Evolutionary conservation across 2,888 invertebrate species (phyloP), one percentile per base, ranked within the genome.

Genomic region (Rhaphigaster nebulosa): DNA sequence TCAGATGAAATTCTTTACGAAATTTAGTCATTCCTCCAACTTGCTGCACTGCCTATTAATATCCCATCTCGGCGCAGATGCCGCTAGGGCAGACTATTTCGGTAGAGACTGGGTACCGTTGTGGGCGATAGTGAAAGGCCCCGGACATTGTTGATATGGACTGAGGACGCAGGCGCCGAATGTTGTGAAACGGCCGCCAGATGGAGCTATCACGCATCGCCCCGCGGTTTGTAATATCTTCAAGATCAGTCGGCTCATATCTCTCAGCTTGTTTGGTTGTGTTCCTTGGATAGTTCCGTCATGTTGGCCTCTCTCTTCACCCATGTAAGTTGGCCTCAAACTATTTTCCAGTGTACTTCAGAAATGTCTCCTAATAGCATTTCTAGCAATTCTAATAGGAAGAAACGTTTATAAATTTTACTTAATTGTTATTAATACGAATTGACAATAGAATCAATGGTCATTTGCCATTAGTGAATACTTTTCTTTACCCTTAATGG

Each of bases 261-360:
- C 84, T 84, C 45, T 50, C 45, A 12, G 41, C 4, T n/a, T 4
- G 20, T 13, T 45, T 12, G 13, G 41, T 84, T n/a, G 20, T 38
- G 38, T 20, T 41, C 20, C 38, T 38, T 41, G 23, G 38, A 23
- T 45, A 13, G 4, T 50, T 45, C 38, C 45, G 38, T n/a, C 84
- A 84, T 84, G 84, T 84, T 84, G 45, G 84, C 84, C 45, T 84
- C 84, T 45, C 84, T 84, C n/a, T 50, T 45, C 45, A n/a, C 84
- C 84, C 84, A 41, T 38, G 84, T 84, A 26, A 84, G 84, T 84
- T 38, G 12, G 1, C 3, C n/a, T n/a, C n/a, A 12, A n/a, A n/a
- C n/a, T n/a, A n/a, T n/a, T n/a, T n/a, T n/a, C n/a, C n/a, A n/a
- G n/a, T n/a, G n/a, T n/a, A n/a, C n/a, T n/a, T n/a, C n/a, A n/a